phyloP scores from a whole-genome alignment of 2,888 invertebrate species.

The Theretra japonica region DNA sequence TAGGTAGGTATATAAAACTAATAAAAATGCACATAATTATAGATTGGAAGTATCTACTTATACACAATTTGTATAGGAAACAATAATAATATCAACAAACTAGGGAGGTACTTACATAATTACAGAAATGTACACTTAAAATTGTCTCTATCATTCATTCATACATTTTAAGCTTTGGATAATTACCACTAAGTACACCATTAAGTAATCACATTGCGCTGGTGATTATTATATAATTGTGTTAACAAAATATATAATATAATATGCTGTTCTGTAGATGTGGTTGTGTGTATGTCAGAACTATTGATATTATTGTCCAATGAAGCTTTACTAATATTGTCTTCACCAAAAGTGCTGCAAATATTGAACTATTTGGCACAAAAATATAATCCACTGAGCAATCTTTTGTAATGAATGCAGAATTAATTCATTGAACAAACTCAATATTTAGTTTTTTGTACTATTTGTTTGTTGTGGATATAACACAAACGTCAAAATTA shows the following conservation, averaged over 20 bases:
- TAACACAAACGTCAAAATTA: not conserved
- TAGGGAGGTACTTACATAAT: constrained; percentile 30
- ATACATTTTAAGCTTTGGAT: constrained; percentile 42
- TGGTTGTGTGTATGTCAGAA: not conserved
- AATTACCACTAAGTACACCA: constrained; percentile 44
- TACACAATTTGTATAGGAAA: constrained; percentile 42
- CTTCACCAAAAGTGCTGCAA: not conserved
- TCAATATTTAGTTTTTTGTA: not conserved
- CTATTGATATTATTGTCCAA: not conserved
- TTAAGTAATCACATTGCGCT: constrained; percentile 39
- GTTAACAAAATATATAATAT: not conserved
- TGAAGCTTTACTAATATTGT: not conserved
- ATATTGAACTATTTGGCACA: constrained; percentile 16
- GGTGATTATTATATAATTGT: constrained; percentile 4
- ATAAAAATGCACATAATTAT: constrained; percentile 42
- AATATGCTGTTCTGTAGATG: not conserved
- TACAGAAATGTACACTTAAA: constrained; percentile 41
- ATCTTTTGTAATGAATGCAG: not conserved
- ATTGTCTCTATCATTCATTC: constrained; percentile 32
- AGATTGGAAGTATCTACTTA: constrained; percentile 52
- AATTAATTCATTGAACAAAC: not conserved
- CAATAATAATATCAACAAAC: constrained; percentile 29
- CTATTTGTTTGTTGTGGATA: not conserved
- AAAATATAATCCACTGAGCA: not conserved
- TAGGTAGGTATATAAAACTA: constrained; percentile 41